These are phyloP conservation scores for Atractosteus spatula DNA, from an alignment of 2,113 vertebrate species.

Conservation along the genomic window DNA sequence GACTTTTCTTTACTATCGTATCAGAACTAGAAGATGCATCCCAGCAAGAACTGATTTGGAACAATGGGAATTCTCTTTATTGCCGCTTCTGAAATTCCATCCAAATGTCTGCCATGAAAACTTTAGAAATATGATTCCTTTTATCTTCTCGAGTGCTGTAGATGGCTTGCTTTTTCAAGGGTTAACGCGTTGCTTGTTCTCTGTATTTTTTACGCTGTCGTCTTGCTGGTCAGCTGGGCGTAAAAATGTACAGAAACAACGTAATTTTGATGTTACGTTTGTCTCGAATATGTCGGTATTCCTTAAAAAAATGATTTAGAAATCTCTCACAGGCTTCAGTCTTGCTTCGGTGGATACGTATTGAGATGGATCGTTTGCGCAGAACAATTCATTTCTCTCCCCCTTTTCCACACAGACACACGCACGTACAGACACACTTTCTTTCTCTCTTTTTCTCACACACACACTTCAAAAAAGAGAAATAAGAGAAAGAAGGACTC, in stretches of 20 bases:
- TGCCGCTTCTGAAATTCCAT: constrained; percentile 30
- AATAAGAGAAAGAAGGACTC: constrained; percentile 53
- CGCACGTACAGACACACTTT: constrained; percentile 43
- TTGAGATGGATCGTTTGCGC: constrained; percentile 64
- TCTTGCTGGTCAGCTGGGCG: constrained; percentile 40
- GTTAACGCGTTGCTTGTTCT: constrained; percentile 33
- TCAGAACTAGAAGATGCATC: constrained; percentile 43
- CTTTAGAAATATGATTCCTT: constrained; percentile 51
- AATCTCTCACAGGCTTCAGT: constrained; percentile 55
- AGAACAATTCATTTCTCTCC: constrained; percentile 63
- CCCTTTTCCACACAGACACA: constrained; percentile 60
- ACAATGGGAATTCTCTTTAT: constrained; percentile 24
- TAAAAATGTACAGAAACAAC: no score
- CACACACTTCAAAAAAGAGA: constrained; percentile 65
- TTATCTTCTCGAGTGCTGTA: constrained; percentile 46
- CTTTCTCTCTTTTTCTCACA: constrained; percentile 31
- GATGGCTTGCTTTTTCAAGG: constrained; percentile 42
- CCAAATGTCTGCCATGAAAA: constrained; percentile 45
- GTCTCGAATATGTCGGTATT: constrained; percentile 36
- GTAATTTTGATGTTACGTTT: no score
- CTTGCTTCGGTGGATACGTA: constrained; percentile 56
- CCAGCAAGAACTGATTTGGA: constrained; percentile 29
- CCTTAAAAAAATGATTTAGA: constrained; percentile 50
- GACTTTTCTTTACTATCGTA: constrained; percentile 35
- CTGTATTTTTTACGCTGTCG: constrained; percentile 41